Percentiles rank a stretch among this genome's conserved stretches.
These are phyloP conservation scores for Zaprionus obscuricornis DNA, from an alignment of 2,888 invertebrate genomes.

Conservation along the genomic window DNA sequence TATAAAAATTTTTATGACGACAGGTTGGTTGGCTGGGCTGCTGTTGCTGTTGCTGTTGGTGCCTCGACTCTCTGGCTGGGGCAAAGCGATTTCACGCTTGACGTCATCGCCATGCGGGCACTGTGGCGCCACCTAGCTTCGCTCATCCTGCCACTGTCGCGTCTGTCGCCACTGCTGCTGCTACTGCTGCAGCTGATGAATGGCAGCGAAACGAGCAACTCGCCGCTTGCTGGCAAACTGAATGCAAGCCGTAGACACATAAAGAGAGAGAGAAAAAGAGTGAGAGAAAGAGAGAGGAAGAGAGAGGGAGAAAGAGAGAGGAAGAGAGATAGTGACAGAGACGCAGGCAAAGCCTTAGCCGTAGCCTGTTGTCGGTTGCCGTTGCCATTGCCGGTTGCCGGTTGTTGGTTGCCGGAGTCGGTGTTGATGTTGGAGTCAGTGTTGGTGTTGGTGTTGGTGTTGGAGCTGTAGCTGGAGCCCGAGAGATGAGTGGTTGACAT, in stretches of 20 bases:
- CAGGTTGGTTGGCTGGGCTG: constrained; percentile 64
- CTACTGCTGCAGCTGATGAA: constrained; percentile 38
- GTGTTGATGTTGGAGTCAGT: background rate
- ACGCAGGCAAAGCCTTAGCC: background rate
- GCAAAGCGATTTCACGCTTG: constrained; percentile 75
- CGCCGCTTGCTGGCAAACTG: background rate
- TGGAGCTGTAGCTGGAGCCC: constrained; percentile 19
- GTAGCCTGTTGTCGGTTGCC: background rate
- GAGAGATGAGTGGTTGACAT: constrained; percentile 76
- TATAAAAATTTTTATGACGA: constrained; percentile 74
- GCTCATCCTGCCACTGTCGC: constrained; percentile 41
- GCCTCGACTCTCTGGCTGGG: constrained; percentile 35
- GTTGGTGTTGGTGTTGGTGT: constrained; percentile 4
- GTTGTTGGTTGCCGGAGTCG: background rate
- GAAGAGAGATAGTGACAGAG: too few species aligned
- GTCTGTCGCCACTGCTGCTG: constrained; percentile 1
- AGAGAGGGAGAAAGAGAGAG: too few species aligned
- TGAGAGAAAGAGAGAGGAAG: too few species aligned
- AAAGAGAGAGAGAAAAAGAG: too few species aligned
- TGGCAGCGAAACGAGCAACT: constrained; percentile 67
- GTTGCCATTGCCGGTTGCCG: background rate
- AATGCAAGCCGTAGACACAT: too few species aligned
- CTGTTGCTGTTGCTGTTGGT: constrained; percentile 16
- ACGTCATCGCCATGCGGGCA: constrained; percentile 51
- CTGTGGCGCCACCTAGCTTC: constrained; percentile 66